phyloP scores from a whole-genome alignment of 2,888 invertebrate genomes.

The Nysson spinosus region DNA sequence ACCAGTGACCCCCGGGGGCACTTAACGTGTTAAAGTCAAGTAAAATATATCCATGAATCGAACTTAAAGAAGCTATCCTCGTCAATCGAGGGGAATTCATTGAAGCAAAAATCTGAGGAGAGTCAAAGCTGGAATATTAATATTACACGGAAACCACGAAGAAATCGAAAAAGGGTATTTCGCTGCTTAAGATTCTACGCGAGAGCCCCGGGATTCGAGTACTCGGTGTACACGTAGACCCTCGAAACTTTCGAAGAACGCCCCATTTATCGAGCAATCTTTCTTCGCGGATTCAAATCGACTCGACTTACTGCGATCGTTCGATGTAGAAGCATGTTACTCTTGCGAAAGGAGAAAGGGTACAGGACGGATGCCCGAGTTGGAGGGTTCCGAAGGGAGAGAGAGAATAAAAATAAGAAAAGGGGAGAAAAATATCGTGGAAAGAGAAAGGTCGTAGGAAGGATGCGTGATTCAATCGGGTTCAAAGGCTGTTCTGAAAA shows the following conservation, averaged over 20 bases:
- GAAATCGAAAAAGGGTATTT: conserved; percentile 13
- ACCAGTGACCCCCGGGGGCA: too few relatives aligned
- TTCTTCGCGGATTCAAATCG: not conserved
- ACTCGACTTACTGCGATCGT: not conserved
- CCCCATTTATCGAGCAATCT: not conserved
- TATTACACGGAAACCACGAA: not conserved
- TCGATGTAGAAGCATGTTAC: not conserved
- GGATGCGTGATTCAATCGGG: conserved; percentile 43
- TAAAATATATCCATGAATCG: too few relatives aligned
- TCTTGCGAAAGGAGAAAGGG: not conserved
- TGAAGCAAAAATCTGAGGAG: not conserved
- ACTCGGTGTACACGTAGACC: too few relatives aligned
- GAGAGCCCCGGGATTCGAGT: too few relatives aligned
- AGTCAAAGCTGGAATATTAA: not conserved
- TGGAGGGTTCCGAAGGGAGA: not conserved
- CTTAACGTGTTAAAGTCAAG: too few relatives aligned
- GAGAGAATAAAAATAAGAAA: not conserved
- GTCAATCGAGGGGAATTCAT: not conserved
- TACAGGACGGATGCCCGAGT: not conserved
- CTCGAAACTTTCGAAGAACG: not conserved
- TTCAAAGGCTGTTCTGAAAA: conserved; percentile 36
- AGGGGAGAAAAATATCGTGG: conserved; percentile 6
- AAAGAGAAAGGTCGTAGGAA: conserved; percentile 12
- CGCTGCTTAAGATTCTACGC: not conserved
- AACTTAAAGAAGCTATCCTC: not conserved